These are phyloP conservation scores for Apotomis turbidana DNA, from an alignment of 2,888 invertebrate species.

Conservation along the genomic window DNA sequence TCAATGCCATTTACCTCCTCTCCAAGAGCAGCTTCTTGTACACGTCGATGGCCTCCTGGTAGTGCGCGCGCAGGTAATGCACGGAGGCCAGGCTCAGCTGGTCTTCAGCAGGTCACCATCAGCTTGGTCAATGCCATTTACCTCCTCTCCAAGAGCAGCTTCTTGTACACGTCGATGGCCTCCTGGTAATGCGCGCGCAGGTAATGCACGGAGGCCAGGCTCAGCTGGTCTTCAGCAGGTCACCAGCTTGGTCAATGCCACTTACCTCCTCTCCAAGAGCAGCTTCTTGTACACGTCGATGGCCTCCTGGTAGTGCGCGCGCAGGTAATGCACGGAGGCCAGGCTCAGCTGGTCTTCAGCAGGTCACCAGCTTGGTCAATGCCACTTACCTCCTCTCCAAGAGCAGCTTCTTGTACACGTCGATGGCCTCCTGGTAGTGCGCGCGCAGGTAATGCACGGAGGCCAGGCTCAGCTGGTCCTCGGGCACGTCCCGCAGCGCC, in stretches of 20 bases:
- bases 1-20: no score
- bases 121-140: slow-evolving; percentile 60
- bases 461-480: slow-evolving; percentile 97
- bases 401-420: slow-evolving; percentile 97
- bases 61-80: no score
- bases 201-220: no score
- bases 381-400: slow-evolving; percentile 91
- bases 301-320: slow-evolving; percentile 99
- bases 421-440: slow-evolving; percentile 99
- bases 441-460: slow-evolving; percentile 97
- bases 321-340: slow-evolving; percentile 97
- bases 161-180: slow-evolving; percentile 99
- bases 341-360: slow-evolving; percentile 88
- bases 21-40: no score
- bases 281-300: slow-evolving; percentile 99
- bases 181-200: slow-evolving; percentile 73
- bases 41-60: no score
- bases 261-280: slow-evolving; percentile 93
- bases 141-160: slow-evolving; percentile 95
- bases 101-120: no score
- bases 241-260: slow-evolving; percentile 58
- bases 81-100: no score
- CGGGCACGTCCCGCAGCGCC: slow-evolving; percentile 92
- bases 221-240: slow-evolving; percentile 89
- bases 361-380: no score